A percentile compares a stretch with the other conserved stretches of the same genome.
Evolutionary conservation across 1,140 invertebrate genomes (phyloP).

Genomic region (Drosophila grimshawi): DNA sequence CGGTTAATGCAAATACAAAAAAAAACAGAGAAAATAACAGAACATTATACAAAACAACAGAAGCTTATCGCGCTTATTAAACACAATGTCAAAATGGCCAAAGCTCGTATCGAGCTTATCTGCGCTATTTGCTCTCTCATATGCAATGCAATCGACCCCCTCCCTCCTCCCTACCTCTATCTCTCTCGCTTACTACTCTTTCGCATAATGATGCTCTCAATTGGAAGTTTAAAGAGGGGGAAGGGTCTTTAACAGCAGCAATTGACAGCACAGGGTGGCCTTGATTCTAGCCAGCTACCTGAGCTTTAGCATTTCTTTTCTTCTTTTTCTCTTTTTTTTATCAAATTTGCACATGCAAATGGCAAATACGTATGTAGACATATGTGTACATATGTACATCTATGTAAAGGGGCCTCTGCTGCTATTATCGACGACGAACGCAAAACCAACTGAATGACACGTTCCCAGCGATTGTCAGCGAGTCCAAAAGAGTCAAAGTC

Average conservation of each 20-base stretch:
- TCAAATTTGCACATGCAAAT: slow-evolving; percentile 49
- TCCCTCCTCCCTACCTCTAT: background rate
- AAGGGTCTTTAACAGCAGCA: slow-evolving; percentile 14
- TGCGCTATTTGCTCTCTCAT: slow-evolving; percentile 23
- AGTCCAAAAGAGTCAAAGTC: too few relatives aligned
- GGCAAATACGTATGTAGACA: slow-evolving; percentile 37
- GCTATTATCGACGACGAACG: slow-evolving; percentile 8
- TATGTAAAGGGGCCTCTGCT: background rate
- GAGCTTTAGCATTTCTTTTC: slow-evolving; percentile 44
- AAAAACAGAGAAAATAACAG: slow-evolving; percentile 11
- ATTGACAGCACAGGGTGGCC: slow-evolving; percentile 35
- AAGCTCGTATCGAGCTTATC: slow-evolving; percentile 69
- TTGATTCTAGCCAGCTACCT: slow-evolving; percentile 52
- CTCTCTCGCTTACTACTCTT: background rate
- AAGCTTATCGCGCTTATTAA: slow-evolving; percentile 77
- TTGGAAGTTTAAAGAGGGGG: slow-evolving; percentile 41
- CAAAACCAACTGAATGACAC: slow-evolving; percentile 53
- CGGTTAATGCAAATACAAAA: slow-evolving; percentile 10
- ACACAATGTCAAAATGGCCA: slow-evolving; percentile 78
- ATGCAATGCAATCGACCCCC: background rate
- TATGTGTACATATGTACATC: background rate
- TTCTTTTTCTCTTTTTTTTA: slow-evolving; percentile 35
- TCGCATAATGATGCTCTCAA: slow-evolving; percentile 18
- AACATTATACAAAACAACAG: slow-evolving; percentile 29
- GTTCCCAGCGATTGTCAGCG: slow-evolving; percentile 51